Evolutionary conservation across 2,113 vertebrate species (phyloP).

Genomic region (Gobiocypris rarus): DNA sequence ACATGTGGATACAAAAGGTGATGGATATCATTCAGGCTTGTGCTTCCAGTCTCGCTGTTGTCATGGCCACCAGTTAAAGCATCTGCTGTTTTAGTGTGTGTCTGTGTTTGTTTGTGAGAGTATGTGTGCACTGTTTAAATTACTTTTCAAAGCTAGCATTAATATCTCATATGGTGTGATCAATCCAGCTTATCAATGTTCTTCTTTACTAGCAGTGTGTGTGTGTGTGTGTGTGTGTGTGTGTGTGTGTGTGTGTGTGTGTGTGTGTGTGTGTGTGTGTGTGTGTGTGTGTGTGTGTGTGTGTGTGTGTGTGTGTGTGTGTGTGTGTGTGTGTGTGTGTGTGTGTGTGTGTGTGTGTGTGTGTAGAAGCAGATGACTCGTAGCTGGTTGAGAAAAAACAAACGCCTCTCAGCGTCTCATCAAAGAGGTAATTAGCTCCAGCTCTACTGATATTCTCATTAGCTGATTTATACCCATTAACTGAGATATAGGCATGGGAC

Average conservation of each 20-base stretch:
- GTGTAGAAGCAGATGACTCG: conserved; percentile 46
- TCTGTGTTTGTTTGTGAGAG: neutral
- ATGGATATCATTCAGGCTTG: neutral
- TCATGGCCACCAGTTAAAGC: conserved; percentile 20
- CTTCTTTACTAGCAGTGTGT: neutral
- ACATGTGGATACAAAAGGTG: neutral
- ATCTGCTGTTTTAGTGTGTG: conserved; percentile 6
- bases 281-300: neutral
- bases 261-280: neutral
- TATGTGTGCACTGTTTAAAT: neutral
- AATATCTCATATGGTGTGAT: conserved; percentile 15
- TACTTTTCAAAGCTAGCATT: neutral
- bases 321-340: neutral
- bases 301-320: neutral
- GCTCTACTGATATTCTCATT: conserved; percentile 65
- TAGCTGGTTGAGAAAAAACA: conserved; percentile 50
- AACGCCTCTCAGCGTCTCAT: conserved; percentile 60
- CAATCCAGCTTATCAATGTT: neutral
- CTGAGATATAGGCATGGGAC: conserved; percentile 36
- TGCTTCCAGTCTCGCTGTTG: conserved; percentile 18
- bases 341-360: neutral
- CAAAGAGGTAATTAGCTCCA: conserved; percentile 64
- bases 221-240: neutral
- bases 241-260: neutral
- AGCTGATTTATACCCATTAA: conserved; percentile 66